These are phyloP conservation scores for Dendrolimus pini DNA, from an alignment of 2,888 invertebrate species.

Conservation along the genomic window DNA sequence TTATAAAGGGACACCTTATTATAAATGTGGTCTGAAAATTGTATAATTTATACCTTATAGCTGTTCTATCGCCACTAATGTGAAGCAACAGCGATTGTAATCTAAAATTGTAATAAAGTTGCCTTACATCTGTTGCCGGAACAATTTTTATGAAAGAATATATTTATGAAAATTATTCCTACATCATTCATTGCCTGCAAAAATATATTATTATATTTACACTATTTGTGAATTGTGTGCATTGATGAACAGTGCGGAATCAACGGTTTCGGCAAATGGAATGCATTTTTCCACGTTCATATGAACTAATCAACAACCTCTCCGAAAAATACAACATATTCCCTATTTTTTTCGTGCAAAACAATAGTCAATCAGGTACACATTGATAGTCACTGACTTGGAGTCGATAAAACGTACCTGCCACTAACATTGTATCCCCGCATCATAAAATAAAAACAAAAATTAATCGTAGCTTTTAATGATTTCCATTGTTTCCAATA, in stretches of 20 bases:
- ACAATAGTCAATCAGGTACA: too few relatives aligned
- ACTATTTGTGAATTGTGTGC: conserved; percentile 54
- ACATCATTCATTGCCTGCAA: conserved; percentile 48
- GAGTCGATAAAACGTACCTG: too few relatives aligned
- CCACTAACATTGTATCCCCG: too few relatives aligned
- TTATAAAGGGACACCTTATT: conserved; percentile 42
- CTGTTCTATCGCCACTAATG: neutral
- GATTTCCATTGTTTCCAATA: too few relatives aligned
- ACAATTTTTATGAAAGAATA: conserved; percentile 1
- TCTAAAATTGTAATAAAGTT: neutral
- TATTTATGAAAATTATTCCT: conserved; percentile 24
- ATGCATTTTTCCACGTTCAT: conserved; percentile 66
- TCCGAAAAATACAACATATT: conserved; percentile 42
- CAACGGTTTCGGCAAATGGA: conserved; percentile 63
- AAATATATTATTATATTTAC: conserved; percentile 49
- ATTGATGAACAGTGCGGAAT: conserved; percentile 63
- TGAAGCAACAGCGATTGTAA: too few relatives aligned
- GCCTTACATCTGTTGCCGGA: neutral
- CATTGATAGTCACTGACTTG: too few relatives aligned
- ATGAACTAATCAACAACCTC: conserved; percentile 53
- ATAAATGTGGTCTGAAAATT: conserved; percentile 46
- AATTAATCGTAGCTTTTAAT: too few relatives aligned
- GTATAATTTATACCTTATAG: conserved; percentile 25
- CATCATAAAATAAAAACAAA: too few relatives aligned
- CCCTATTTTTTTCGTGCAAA: too few relatives aligned